Base-by-base conservation (phyloP, 2,797 vertebrate genomes). In the Leuciscus waleckii region DNA sequence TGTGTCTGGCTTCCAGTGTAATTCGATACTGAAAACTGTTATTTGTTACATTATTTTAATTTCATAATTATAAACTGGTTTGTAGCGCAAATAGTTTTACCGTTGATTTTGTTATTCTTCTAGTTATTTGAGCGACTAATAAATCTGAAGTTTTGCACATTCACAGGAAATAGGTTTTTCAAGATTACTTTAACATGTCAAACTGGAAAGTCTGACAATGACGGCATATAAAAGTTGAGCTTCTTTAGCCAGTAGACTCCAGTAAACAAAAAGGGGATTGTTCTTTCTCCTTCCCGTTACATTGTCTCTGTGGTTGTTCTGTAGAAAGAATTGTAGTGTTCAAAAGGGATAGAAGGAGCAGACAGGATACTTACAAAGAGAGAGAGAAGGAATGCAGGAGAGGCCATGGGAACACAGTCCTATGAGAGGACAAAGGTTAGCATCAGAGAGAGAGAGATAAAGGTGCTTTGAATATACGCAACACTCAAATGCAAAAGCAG, bases 371-470 rank as follows among this genome's bases (percentile, higher is more conserved):
- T 99, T 97, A 99, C 98, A 97, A 99, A 99, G 92, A 99, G 98
- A 96, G 98, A 99, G 93, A 99, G 97, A 93, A 99, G 98, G 95
- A 99, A 99, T 94, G 98, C 98, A 95, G 98, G 98, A 95, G 98
- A 99, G 91, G 98, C 98, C 98, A 99, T 99, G 94, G 98, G 98
- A 94, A 98, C 97, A 94, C 96, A 95, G 96, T 99, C 98, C 98
- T 99, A 96, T 95, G 95, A 96, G 94, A 97, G 94, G 93, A 95
- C 94, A 96, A 95, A 94, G 61, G 41, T 83, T 69, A 65, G 19
- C 26, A 7, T 75, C 88, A 43, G 88, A 75, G 43, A 54, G 90
- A 93, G 89, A 94, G 90, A 91, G 43, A 49, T 86, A 80, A 81
- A 85, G 17, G 61, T 51, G 92, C 90, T 93, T 93, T 89, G 87